phyloP scores from a whole-genome alignment of 2,888 invertebrate genomes.

The Cheilosia impressa region DNA sequence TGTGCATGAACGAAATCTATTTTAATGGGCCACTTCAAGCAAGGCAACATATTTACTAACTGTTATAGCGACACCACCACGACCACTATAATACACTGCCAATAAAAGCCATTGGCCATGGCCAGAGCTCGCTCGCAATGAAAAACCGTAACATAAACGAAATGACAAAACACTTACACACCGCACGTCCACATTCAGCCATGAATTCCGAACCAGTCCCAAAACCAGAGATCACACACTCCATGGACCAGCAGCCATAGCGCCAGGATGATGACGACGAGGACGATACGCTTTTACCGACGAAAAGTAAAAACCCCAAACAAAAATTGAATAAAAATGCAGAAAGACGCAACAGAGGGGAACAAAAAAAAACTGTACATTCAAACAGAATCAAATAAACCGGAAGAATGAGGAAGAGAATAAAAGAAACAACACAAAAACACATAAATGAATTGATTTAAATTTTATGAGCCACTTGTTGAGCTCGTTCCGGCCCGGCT shows the following conservation, averaged over 20 bases:
- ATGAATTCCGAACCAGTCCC: slow-evolving; percentile 31
- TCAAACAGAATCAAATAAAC: slow-evolving; percentile 63
- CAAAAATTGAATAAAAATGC: slow-evolving; percentile 61
- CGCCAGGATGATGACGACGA: neutral
- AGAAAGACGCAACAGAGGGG: slow-evolving; percentile 49
- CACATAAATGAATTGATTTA: slow-evolving; percentile 79
- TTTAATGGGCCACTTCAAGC: slow-evolving; percentile 61
- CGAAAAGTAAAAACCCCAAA: slow-evolving; percentile 35
- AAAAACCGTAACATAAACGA: slow-evolving; percentile 66
- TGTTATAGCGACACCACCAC: slow-evolving; percentile 51
- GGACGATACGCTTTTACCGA: slow-evolving; percentile 48
- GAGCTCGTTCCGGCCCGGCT: slow-evolving; percentile 69
- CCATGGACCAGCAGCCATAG: slow-evolving; percentile 1
- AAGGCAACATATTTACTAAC: slow-evolving; percentile 65
- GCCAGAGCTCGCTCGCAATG: slow-evolving; percentile 34
- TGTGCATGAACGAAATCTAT: slow-evolving; percentile 61
- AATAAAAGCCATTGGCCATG: slow-evolving; percentile 53
- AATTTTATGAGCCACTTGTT: slow-evolving; percentile 79
- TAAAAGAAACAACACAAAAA: slow-evolving; percentile 74
- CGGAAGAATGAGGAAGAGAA: slow-evolving; percentile 66
- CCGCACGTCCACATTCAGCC: slow-evolving; percentile 38
- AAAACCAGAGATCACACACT: slow-evolving; percentile 37
- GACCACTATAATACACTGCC: slow-evolving; percentile 27
- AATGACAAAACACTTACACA: slow-evolving; percentile 66
- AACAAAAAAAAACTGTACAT: slow-evolving; percentile 11